Conservation (phyloP, 2,797 vertebrate species). For the Hephaestus fuliginosus region DNA sequence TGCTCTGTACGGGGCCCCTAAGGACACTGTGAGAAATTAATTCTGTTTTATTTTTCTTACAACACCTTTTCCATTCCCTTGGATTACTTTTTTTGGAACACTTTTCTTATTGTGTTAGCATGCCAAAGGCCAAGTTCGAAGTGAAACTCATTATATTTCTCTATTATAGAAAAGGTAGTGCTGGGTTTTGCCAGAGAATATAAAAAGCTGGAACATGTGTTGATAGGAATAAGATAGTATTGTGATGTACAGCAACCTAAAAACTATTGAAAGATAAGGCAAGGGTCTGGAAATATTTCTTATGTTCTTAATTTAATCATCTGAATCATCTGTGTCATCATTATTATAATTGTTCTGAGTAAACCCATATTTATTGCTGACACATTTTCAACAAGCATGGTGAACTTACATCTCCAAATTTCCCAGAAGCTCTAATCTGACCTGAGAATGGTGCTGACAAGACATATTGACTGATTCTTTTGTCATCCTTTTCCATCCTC, state of each 20-base stretch:
- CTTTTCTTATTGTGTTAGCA: not conserved
- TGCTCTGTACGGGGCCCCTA: not conserved
- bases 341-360: not conserved
- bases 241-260: not conserved
- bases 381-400: not conserved
- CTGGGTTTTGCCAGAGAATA: not conserved
- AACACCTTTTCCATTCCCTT: not conserved
- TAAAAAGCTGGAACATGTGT: constrained; percentile 1
- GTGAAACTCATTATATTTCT: not conserved
- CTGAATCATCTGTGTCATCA: not conserved
- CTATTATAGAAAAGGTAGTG: not conserved
- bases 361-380: not conserved
- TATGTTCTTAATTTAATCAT: no score
- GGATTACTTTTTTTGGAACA: not conserved
- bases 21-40: not conserved
- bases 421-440: not conserved
- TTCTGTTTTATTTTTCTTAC: not conserved
- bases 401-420: not conserved
- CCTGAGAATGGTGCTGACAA: not conserved
- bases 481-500: constrained; percentile 9
- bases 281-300: no score
- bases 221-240: not conserved
- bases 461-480: not conserved
- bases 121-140: not conserved
- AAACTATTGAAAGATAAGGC: not conserved